Conservation (phyloP, 2,113 vertebrate genomes). For the Halichoeres trimaculatus region DNA sequence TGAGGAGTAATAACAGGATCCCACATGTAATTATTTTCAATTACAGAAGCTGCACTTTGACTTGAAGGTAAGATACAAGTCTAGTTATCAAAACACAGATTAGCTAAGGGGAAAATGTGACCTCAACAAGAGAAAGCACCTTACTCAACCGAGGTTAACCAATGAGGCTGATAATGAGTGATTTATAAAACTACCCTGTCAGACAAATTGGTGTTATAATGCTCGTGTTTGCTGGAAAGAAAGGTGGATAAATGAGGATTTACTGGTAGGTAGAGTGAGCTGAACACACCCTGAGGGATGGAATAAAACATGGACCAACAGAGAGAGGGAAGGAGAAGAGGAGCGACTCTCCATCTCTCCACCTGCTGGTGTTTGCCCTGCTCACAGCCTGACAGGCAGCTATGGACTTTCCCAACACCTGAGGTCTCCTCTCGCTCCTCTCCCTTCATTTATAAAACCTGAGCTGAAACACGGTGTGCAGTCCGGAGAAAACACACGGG, state of each 20-base stretch:
- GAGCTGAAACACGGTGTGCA: constrained; percentile 3
- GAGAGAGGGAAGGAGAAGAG: neutral
- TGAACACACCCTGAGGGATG: constrained; percentile 12
- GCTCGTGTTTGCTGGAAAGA: constrained; percentile 6
- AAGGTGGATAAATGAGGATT: neutral
- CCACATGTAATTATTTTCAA: too few species aligned
- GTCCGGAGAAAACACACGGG: neutral
- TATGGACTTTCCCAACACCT: constrained; percentile 31
- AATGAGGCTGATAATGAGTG: constrained; percentile 15
- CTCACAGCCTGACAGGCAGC: constrained; percentile 21
- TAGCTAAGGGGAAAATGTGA: too few species aligned
- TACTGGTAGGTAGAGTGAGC: neutral
- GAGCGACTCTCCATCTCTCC: neutral
- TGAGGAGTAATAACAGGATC: too few species aligned
- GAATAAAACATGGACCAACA: neutral
- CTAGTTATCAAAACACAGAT: too few species aligned
- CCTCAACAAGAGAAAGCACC: neutral
- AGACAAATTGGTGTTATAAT: constrained; percentile 2
- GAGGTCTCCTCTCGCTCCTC: constrained; percentile 17
- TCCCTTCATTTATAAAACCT: constrained; percentile 24
- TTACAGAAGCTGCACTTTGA: too few species aligned
- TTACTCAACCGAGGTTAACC: neutral
- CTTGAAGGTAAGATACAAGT: too few species aligned
- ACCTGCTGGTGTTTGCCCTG: constrained; percentile 30
- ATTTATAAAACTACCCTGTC: constrained; percentile 1